Base-by-base conservation (phyloP, 2,888 invertebrate genomes). In the Lottia gigantea region DNA sequence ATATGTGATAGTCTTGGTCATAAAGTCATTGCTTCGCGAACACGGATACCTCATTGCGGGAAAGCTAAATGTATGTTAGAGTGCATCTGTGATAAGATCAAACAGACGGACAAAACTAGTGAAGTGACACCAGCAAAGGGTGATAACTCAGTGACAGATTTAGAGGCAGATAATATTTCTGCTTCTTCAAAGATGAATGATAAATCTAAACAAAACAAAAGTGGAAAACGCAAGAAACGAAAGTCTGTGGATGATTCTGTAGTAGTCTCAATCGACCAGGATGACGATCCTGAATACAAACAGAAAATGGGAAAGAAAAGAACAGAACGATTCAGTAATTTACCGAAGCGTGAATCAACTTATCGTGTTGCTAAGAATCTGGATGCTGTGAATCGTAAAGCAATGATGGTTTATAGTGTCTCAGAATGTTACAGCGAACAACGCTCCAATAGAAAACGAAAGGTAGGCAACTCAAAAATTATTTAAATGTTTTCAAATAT, bases 381-480 rank as follows among this genome's bases (percentile, higher is more conserved):
- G 46, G 85, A 85, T 79, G 85, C 85, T 46, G 78, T 84, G 4
- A 84, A 81, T 46, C 73, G 85, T 23, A 85, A 85, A 70, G 83
- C 84, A 3, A 78, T 83, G 80, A 75, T 81, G 70, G 76, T 81
- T 66, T 84, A 83, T 72, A 82, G 80, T 62, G 80, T 77, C 11
- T 83, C 83, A 73, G 84, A 84, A 73, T 80, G 81, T 70, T 83
- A 76, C 71, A 76, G 75, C n/a, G 80, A 79, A 61, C 75, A 78
- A 71, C 73, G 68, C 61, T 68, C 73, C 11, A 31, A 31, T 31
- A 70, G 70, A 63, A 75, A 67, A 46, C 69, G 77, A 14, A 73
- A 70, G 26, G 55, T 55, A 55, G 19, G 49, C 6, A 31, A 31
- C 31, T 31, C 31, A 4, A 31, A 6, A 4, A 6, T 31, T 31